Base-by-base conservation (phyloP, 2,888 invertebrate genomes). In the Orthosia cruda region DNA sequence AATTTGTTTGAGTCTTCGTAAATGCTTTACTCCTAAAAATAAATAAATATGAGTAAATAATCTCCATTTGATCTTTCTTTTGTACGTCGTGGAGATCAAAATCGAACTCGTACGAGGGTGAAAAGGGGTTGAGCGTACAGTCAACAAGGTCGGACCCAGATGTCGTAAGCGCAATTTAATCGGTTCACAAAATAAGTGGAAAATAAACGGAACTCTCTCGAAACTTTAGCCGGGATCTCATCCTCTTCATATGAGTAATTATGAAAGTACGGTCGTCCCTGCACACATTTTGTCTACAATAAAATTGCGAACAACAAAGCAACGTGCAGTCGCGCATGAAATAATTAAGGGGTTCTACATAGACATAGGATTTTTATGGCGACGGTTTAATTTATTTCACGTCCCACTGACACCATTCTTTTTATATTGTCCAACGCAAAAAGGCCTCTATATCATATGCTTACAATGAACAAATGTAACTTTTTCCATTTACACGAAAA, bases 401-500 rank as follows among this genome's bases (percentile, higher is more conserved):
- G 73, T 78, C 15, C 80, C 67, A 75, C 69, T 84, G 79, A 73
- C 81, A 81, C 73, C 77, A 66, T 83, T 84, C 64, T 83, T 84
- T 80, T 87, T 75, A 76, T 81, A 84, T 71, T 87, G 71, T 79
- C 72, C 76, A 0, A 55, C 50, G 61, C 61, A 86, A 87, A 87
- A 75, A 76, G 71, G 67, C 71, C 67, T 80, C 64, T 83, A 83
- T 85, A 74, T 77, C 73, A 85, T 71, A 85, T 80, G 74, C 73
- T 57, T 45, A 80, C 85, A 81, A 83, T 80, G 85, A 80, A 81
- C 79, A 80, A 87, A 85, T 63, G 74, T 79, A 78, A 80, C 80
- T 86, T 83, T 85, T 87, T 83, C 74, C 80, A 85, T 86, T 80
- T 85, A 86, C 85, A 87, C 72, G 79, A 76, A 83, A 86, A 91